Conservation (phyloP, 2,113 vertebrate species). For the Pelecanoides urinatrix region DNA sequence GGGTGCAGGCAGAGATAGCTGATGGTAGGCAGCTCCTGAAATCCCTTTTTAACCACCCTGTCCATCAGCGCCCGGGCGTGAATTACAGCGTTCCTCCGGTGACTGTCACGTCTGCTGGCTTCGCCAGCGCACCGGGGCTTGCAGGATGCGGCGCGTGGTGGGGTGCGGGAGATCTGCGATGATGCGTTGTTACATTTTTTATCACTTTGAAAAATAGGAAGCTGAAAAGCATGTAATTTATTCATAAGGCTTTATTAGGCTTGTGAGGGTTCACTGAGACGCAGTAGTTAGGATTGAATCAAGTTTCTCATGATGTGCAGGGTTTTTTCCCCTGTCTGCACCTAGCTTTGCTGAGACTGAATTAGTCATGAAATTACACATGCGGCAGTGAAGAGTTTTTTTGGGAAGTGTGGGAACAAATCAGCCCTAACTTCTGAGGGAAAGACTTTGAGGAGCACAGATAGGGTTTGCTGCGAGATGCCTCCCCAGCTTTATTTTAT, state of each 20-base stretch:
- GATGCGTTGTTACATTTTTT: not conserved
- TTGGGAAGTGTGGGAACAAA: not conserved
- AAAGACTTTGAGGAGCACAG: not conserved
- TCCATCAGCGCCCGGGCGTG: not conserved
- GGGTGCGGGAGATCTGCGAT: not conserved
- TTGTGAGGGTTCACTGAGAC: not conserved
- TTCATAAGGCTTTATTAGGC: not conserved
- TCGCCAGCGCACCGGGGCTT: not conserved
- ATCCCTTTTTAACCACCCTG: not conserved
- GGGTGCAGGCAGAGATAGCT: not conserved
- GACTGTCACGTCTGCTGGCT: not conserved
- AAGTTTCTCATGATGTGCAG: not conserved
- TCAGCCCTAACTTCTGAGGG: not conserved
- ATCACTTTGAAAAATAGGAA: not conserved
- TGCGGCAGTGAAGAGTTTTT: not conserved
- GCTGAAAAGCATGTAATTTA: not conserved
- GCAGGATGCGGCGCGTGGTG: not conserved
- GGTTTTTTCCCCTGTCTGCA: not conserved
- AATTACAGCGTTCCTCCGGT: rapidly evolving
- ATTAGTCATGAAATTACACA: not conserved
- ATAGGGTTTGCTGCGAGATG: not conserved
- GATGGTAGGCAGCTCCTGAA: not conserved
- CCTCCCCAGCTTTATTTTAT: not conserved
- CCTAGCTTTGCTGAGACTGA: not conserved
- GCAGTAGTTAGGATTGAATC: not conserved